These are phyloP conservation scores for Lophius americanus DNA, from an alignment of 2,797 vertebrate species.

Conservation along the genomic window DNA sequence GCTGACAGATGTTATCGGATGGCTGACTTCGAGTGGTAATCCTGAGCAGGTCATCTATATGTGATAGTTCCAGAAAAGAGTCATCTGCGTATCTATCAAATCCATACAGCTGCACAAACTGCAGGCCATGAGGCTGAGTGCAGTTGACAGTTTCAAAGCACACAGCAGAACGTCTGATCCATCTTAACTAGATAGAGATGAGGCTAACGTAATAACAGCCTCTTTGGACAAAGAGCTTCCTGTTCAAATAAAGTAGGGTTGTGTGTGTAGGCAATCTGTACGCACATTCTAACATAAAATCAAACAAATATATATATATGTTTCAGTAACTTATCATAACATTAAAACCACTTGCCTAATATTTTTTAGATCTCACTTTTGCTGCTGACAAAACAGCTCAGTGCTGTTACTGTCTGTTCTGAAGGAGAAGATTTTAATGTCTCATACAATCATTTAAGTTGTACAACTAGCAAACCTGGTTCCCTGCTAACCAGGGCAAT, in stretches of 20 bases:
- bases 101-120: not conserved
- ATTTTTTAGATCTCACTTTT: no score
- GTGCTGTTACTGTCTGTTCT: no score
- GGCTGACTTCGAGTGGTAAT: not conserved
- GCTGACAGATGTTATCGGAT: not conserved
- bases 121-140: not conserved
- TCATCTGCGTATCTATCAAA: not conserved
- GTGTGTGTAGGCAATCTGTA: not conserved
- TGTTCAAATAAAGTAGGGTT: constrained; percentile 10
- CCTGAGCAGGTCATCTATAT: not conserved
- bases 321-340: no score
- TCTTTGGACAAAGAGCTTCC: constrained; percentile 28
- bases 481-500: no score
- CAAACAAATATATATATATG: no score
- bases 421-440: no score
- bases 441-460: no score
- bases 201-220: constrained; percentile 49
- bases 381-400: no score
- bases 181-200: constrained; percentile 43
- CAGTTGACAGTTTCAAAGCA: not conserved
- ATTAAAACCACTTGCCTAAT: no score
- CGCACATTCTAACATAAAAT: constrained; percentile 2
- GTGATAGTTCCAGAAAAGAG: no score
- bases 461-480: no score
- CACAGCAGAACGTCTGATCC: constrained; percentile 23